Evolutionary conservation across 2,113 vertebrate species (phyloP).

Genomic region (Hypomesus transpacificus): DNA sequence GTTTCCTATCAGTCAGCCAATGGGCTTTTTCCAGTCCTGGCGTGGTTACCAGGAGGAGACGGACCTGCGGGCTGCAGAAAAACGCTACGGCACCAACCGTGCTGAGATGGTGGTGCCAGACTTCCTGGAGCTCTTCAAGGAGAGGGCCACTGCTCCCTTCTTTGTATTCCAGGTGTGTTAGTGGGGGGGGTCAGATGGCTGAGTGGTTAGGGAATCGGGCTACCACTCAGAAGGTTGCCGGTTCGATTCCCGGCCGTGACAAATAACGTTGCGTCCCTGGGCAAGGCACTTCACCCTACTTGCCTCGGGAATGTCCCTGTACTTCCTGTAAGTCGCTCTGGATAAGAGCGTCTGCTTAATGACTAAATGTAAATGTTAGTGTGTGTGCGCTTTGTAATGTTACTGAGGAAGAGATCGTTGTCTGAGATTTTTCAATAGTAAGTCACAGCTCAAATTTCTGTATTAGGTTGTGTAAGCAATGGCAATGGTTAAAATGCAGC

Average conservation of each 20-base stretch:
- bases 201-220: too few species aligned
- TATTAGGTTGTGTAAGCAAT: neutral
- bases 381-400: too few species aligned
- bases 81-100: constrained; percentile 85
- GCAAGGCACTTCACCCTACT: too few species aligned
- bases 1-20: constrained; percentile 77
- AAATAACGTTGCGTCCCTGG: too few species aligned
- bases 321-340: too few species aligned
- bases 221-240: too few species aligned
- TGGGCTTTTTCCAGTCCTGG: constrained; percentile 83
- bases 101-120: constrained; percentile 96
- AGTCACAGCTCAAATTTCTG: neutral
- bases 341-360: too few species aligned
- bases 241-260: too few species aligned
- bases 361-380: too few species aligned
- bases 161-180: constrained; percentile 90
- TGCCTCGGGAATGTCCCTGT: too few species aligned
- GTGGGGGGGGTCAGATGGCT: too few species aligned
- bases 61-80: constrained; percentile 83
- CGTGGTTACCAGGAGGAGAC: constrained; percentile 88
- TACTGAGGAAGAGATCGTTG: too few species aligned
- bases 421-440: neutral
- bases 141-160: constrained; percentile 93
- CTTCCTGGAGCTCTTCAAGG: constrained; percentile 91
- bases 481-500: neutral